Base-by-base conservation (phyloP, 1,140 invertebrate genomes). In the Leptinotarsa undecemlineata region DNA sequence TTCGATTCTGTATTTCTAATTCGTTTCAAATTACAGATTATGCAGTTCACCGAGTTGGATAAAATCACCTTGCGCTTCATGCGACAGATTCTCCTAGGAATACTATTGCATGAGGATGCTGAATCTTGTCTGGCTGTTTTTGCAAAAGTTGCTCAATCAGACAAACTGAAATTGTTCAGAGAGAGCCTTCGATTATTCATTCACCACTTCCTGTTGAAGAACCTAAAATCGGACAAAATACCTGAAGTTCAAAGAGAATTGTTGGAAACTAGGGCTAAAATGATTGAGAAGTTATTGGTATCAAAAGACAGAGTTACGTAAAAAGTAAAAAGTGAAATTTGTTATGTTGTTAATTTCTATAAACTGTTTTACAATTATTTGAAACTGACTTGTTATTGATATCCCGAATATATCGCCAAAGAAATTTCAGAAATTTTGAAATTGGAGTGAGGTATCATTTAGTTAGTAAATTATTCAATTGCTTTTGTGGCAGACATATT, bases 31-130 rank as follows among this genome's bases (percentile, higher is more conserved):
- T 87, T 87, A 60, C 84, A 94, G 92, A 89, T 93, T 26, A 88
- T 96, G n/a, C 86, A 94, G 80, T 94, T 96, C 85, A 90, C 91
- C 0, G 92, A 95, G 81, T 86, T 96, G 77, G 91, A 93, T 78
- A 92, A 92, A 82, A 81, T 85, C 1, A 90, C 89, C 20, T 88
- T 95, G 14, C 85, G 89, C 48, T 91, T 96, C 76, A 86, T 95
- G 78, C 89, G 92, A 62, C 90, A 91, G 79, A 90, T 93, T 48
- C 85, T 96, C 26, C 81, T 93, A 0, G 89, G 89, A 4, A 88
- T 96, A 69, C 86, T 96, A 23, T 85, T 94, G 57, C 87, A 91
- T 61, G 85, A 87, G 17, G 85, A 90, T 77, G 81, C 88, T 23
- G 88, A 92, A 76, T 84, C 86, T 0, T 87, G 90, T 66, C 72